Conservation (phyloP, 2,113 vertebrate genomes). For the Peromyscus californicus region DNA sequence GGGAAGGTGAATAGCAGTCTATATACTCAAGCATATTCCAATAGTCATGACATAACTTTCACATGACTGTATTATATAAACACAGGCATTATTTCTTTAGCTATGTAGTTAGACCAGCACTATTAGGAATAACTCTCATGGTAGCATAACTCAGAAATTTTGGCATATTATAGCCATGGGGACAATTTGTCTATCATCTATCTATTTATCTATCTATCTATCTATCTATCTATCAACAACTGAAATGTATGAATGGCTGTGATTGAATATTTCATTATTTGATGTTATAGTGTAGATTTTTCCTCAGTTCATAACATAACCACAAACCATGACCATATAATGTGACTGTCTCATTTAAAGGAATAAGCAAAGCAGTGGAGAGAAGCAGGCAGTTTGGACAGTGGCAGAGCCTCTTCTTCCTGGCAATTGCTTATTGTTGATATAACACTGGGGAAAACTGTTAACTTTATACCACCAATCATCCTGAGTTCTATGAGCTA, state of each 20-base stretch:
- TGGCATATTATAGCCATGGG: not conserved
- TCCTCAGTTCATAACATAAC: not conserved
- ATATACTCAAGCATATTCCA: not conserved
- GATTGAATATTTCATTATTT: not conserved
- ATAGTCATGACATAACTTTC: not conserved
- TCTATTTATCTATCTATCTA: not conserved
- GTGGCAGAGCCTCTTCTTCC: not conserved
- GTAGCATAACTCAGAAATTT: not conserved
- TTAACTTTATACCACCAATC: not conserved
- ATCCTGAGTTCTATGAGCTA: not conserved
- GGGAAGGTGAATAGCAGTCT: not conserved
- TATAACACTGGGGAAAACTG: not conserved
- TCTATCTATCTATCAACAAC: not conserved
- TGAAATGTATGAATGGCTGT: not conserved
- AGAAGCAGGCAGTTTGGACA: not conserved
- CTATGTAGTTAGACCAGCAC: not conserved
- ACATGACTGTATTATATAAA: not conserved
- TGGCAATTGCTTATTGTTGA: not conserved
- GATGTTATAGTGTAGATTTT: not conserved
- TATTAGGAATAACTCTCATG: not conserved
- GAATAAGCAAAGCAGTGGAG: not conserved
- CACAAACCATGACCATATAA: not conserved
- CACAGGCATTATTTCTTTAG: not conserved
- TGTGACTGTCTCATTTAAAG: not conserved
- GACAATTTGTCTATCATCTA: not conserved